Percentiles rank a stretch among this genome's conserved stretches.
These are phyloP conservation scores for Galagoides demidoff DNA, from an alignment of 2,797 vertebrate species.

Conservation along the genomic window DNA sequence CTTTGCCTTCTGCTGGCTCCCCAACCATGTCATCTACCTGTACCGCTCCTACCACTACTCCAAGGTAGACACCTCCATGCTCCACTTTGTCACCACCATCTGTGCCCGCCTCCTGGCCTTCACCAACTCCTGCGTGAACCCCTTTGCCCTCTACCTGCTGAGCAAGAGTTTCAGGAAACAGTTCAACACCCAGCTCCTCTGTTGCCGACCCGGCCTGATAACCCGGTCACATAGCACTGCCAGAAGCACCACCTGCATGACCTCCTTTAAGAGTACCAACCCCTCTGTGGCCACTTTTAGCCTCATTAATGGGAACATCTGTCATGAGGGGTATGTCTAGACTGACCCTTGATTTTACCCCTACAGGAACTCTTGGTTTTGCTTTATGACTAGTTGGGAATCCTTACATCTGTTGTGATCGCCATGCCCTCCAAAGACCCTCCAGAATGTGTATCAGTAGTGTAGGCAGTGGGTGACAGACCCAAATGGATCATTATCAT, in stretches of 20 bases:
- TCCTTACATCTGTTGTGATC: background rate
- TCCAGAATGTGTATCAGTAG: background rate
- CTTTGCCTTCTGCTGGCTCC: slow-evolving; percentile 98
- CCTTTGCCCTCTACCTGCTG: slow-evolving; percentile 96
- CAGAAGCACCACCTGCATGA: slow-evolving; percentile 90
- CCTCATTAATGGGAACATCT: slow-evolving; percentile 90
- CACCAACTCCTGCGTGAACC: slow-evolving; percentile 97
- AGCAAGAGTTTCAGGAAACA: slow-evolving; percentile 97
- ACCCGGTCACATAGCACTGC: slow-evolving; percentile 87
- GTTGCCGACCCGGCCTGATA: slow-evolving; percentile 87
- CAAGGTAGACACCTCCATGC: slow-evolving; percentile 95
- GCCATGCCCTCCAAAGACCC: background rate
- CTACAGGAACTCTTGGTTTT: background rate
- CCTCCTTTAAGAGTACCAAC: slow-evolving; percentile 94
- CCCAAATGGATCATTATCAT: background rate
- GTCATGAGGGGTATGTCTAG: slow-evolving; percentile 90
- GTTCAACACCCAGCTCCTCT: slow-evolving; percentile 96
- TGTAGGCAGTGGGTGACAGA: too few relatives aligned
- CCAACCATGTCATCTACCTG: slow-evolving; percentile 95
- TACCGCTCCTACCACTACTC: slow-evolving; percentile 97
- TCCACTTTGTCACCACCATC: slow-evolving; percentile 93
- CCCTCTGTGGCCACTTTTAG: slow-evolving; percentile 93
- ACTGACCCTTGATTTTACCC: background rate
- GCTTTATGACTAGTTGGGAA: background rate
- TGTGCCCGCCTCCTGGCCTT: slow-evolving; percentile 95